Conservation (phyloP, 2,888 invertebrate species). For the Lissocephala sabroskyi region DNA sequence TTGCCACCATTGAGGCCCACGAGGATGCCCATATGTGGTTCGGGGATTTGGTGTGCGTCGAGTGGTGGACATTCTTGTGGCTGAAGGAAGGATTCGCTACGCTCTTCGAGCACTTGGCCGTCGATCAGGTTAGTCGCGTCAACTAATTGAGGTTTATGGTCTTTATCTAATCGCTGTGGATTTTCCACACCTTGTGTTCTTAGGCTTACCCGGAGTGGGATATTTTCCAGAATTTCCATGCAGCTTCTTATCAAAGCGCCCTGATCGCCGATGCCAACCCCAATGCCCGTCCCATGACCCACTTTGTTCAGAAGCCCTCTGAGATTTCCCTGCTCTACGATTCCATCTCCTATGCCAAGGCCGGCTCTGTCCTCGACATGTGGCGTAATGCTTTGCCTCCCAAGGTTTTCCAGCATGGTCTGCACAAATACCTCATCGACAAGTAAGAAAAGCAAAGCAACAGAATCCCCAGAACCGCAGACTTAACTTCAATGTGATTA, state of each 20-base stretch:
- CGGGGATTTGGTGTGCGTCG: conserved; percentile 81
- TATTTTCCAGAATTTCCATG: conserved; percentile 83
- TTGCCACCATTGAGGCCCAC: conserved; percentile 75
- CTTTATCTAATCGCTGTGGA: background rate
- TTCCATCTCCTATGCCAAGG: conserved; percentile 90
- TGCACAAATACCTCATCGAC: conserved; percentile 58
- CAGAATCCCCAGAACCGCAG: too few relatives aligned
- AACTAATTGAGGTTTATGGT: background rate
- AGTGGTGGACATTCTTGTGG: conserved; percentile 83
- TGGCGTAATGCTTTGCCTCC: conserved; percentile 66
- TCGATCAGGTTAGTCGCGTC: conserved; percentile 50
- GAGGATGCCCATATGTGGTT: conserved; percentile 85
- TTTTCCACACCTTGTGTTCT: background rate
- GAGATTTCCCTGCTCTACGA: conserved; percentile 89
- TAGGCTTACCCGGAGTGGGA: conserved; percentile 79
- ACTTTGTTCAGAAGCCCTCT: conserved; percentile 85
- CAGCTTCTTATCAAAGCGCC: conserved; percentile 82
- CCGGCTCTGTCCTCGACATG: conserved; percentile 77
- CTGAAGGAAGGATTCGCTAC: conserved; percentile 80
- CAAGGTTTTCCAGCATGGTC: conserved; percentile 59
- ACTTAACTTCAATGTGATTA: too few relatives aligned
- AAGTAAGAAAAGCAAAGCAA: conserved; percentile 48
- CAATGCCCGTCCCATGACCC: conserved; percentile 85
- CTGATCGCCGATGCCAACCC: conserved; percentile 82
- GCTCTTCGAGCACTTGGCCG: conserved; percentile 57